These are phyloP conservation scores for Nothoprocta pentlandii DNA, from an alignment of 2,113 vertebrate species.

Conservation along the genomic window DNA sequence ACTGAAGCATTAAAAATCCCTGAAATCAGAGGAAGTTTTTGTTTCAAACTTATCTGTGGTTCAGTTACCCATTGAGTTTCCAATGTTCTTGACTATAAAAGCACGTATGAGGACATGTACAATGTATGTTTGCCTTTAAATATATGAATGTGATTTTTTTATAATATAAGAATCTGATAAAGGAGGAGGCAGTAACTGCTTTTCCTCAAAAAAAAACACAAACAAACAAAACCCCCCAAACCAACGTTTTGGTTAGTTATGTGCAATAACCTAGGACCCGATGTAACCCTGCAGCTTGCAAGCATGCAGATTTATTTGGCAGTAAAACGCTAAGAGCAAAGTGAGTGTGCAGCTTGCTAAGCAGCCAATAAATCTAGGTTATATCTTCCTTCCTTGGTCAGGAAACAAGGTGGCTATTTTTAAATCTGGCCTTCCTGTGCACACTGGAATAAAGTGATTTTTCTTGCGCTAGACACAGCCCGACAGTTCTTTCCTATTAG, in stretches of 20 bases:
- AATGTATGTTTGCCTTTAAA: not conserved
- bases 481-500: not conserved
- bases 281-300: not conserved
- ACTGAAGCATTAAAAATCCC: not conserved
- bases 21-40: not conserved
- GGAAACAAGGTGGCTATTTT: slow-evolving; percentile 37
- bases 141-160: not conserved
- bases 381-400: not conserved
- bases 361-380: not conserved
- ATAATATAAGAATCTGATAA: not conserved
- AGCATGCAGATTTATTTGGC: not conserved
- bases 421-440: slow-evolving; percentile 24
- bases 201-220: not conserved
- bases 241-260: not conserved
- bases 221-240: too few relatives aligned
- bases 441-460: not conserved
- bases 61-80: not conserved
- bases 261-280: not conserved
- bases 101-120: not conserved
- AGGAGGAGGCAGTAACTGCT: not conserved
- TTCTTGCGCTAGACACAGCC: not conserved
- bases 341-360: not conserved
- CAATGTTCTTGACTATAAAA: not conserved
- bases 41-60: not conserved
- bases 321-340: not conserved